Percentiles rank a stretch among this genome's conserved stretches.
Conservation (phyloP, 2,888 invertebrate genomes). For the Cheilosia variabilis region DNA sequence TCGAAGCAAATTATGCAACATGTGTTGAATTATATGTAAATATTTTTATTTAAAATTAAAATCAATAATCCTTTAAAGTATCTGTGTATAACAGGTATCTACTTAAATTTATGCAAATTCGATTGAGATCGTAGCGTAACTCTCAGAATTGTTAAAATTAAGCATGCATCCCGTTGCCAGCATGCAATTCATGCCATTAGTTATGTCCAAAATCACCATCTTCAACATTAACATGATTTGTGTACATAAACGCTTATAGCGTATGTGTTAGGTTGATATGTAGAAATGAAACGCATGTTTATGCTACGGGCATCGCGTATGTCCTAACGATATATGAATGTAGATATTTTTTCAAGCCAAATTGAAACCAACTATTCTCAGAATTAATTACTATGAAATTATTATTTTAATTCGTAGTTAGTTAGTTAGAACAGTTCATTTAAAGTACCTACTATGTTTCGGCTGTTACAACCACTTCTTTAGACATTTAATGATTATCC, state of each 20-base stretch:
- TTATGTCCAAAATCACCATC: conserved; percentile 36
- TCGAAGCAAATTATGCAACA: conserved; percentile 1
- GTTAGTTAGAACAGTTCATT: conserved; percentile 12
- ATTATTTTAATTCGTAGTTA: conserved; percentile 44
- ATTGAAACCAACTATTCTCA: conserved; percentile 48
- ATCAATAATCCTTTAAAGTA: conserved; percentile 29
- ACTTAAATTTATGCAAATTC: conserved; percentile 43
- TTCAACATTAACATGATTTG: conserved; percentile 45
- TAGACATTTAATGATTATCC: no score
- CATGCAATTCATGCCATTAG: conserved; percentile 28
- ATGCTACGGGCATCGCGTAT: conserved; percentile 25
- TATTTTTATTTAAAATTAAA: conserved; percentile 33
- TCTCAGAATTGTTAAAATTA: conserved; percentile 34
- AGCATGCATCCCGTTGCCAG: conserved; percentile 10
- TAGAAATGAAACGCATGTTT: conserved; percentile 30
- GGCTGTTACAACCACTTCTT: conserved; percentile 4
- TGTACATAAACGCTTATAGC: conserved; percentile 36
- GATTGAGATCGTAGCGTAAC: conserved; percentile 37
- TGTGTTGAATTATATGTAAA: neutral
- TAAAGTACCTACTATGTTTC: conserved; percentile 7
- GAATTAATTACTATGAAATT: conserved; percentile 47
- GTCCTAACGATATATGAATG: conserved; percentile 18
- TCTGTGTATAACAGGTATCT: neutral
- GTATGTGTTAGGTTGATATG: conserved; percentile 36
- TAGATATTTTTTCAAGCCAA: conserved; percentile 40